phyloP scores from a whole-genome alignment of 2,113 vertebrate genomes.

The Myotis yumanensis region DNA sequence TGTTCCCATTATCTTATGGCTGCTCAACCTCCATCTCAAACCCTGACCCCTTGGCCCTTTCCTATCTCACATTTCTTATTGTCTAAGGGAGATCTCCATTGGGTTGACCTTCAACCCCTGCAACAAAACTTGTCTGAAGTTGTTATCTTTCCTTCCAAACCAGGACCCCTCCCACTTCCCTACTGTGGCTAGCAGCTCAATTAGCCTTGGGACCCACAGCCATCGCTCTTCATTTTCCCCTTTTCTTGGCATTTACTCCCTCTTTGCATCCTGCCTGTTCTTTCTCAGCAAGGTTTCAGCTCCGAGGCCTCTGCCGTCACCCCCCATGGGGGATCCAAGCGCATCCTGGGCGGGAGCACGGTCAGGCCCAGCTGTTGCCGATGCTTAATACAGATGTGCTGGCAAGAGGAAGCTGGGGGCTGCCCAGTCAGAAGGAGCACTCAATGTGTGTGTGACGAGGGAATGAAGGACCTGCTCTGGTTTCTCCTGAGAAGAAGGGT shows the following conservation, averaged over 20 bases:
- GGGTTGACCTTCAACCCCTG: constrained; percentile 52
- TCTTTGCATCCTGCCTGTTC: neutral
- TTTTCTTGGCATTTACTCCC: constrained; percentile 50
- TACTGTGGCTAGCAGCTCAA: neutral
- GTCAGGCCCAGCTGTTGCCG: neutral
- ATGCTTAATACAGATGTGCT: neutral
- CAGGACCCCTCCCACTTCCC: constrained; percentile 13
- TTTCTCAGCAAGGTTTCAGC: constrained; percentile 36
- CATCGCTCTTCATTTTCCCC: constrained; percentile 55
- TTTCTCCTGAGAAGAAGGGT: neutral
- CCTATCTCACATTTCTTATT: constrained; percentile 57
- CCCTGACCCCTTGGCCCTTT: constrained; percentile 21
- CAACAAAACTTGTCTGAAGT: constrained; percentile 43
- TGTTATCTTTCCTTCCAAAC: constrained; percentile 52
- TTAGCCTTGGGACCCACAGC: constrained; percentile 29
- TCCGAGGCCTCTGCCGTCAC: neutral
- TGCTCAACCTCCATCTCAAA: neutral
- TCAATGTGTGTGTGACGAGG: too few species aligned
- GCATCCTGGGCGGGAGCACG: neutral
- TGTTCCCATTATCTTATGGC: neutral
- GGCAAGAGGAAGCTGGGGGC: neutral
- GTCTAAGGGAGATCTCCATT: constrained; percentile 50
- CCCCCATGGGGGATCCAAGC: neutral
- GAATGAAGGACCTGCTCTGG: neutral
- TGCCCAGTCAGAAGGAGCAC: neutral